These are phyloP conservation scores for Puma concolor DNA, from an alignment of 2,113 vertebrate species.

Conservation along the genomic window DNA sequence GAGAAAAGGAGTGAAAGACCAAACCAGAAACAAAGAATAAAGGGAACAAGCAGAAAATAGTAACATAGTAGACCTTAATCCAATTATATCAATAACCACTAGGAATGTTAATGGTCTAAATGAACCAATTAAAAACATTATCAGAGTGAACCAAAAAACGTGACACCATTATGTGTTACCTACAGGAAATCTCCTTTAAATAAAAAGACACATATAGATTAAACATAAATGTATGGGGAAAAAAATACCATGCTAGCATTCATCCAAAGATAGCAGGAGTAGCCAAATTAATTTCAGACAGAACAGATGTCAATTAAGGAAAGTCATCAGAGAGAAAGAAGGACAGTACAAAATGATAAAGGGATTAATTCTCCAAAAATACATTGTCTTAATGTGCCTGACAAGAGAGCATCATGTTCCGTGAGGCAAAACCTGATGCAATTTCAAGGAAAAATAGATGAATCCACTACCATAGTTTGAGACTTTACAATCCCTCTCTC, in stretches of 20 bases:
- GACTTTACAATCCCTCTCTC: neutral
- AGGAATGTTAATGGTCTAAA: neutral
- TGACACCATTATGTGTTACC: neutral
- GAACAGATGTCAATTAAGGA: neutral
- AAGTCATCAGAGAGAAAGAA: neutral
- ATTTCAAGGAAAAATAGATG: neutral
- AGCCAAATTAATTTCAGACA: neutral
- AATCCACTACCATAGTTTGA: neutral
- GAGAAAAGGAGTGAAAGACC: neutral
- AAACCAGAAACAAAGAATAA: neutral
- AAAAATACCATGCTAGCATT: neutral
- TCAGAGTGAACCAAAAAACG: neutral
- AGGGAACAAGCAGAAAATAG: neutral
- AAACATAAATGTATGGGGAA: neutral
- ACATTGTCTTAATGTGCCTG: neutral
- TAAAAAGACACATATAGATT: neutral
- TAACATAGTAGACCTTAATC: neutral
- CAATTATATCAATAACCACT: neutral
- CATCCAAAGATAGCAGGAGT: neutral
- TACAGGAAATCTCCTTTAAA: neutral
- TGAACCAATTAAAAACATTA: neutral
- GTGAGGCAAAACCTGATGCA: neutral
- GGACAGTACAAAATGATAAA: neutral
- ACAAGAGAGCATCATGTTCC: neutral
- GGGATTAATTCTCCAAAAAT: neutral